Conservation (phyloP, 2,113 vertebrate species). For the Bothrops jararaca region DNA sequence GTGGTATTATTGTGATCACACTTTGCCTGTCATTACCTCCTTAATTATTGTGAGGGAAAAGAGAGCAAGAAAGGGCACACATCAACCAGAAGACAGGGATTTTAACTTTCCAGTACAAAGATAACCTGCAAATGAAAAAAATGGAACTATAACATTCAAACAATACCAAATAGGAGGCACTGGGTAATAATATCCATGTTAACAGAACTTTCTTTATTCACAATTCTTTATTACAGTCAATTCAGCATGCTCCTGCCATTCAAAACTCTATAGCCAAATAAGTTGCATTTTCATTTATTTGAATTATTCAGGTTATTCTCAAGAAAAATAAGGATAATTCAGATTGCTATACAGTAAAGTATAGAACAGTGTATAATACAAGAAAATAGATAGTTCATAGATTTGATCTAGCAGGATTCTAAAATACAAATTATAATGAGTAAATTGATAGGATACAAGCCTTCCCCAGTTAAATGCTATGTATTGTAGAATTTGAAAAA, state of each 20-base stretch:
- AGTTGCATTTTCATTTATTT: not conserved
- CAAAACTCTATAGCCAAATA: not conserved
- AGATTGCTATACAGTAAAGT: not conserved
- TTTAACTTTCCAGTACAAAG: conserved; percentile 1
- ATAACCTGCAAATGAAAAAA: not conserved
- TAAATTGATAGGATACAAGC: not conserved
- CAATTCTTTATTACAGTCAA: not conserved
- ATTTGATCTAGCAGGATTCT: not conserved
- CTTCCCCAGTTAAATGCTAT: not conserved
- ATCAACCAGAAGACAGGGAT: not conserved
- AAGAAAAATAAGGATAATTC: not conserved
- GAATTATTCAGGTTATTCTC: not conserved
- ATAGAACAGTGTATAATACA: not conserved
- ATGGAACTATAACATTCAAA: not conserved
- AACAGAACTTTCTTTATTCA: not conserved
- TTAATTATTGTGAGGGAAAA: not conserved
- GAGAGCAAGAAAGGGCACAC: not conserved
- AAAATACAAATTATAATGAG: conserved; percentile 5
- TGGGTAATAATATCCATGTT: not conserved
- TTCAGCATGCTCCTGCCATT: not conserved
- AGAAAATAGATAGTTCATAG: not conserved
- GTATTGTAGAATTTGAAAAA: conserved; percentile 12
- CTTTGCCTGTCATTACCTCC: conserved; percentile 7
- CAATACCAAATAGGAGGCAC: not conserved
- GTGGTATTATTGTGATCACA: conserved; percentile 4